Evolutionary conservation across 2,797 vertebrate species (phyloP).

Genomic region (Antrozous pallidus): DNA sequence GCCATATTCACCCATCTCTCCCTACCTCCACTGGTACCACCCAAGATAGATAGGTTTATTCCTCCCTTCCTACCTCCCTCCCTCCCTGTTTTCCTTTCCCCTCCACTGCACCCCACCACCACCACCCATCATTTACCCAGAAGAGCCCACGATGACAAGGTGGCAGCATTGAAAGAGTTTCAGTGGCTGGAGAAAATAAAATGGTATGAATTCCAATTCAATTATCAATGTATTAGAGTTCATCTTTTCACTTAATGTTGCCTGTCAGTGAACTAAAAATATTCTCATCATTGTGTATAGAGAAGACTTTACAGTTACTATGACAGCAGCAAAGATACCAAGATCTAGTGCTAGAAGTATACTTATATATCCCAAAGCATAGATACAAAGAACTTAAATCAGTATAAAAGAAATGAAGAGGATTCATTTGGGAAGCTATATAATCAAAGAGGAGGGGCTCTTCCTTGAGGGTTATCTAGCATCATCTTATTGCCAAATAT

Average conservation of each 20-base stretch:
- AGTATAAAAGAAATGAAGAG: neutral
- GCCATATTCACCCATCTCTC: neutral
- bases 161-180: slow-evolving; percentile 66
- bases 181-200: slow-evolving; percentile 70
- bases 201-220: slow-evolving; percentile 74
- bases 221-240: slow-evolving; percentile 71
- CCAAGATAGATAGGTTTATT: neutral
- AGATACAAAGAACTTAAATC: neutral
- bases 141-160: slow-evolving; percentile 22
- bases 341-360: neutral
- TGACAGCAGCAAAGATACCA: neutral
- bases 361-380: slow-evolving; percentile 34
- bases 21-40: neutral
- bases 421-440: slow-evolving; percentile 47
- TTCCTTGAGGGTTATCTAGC: neutral
- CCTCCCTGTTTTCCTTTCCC: rapidly evolving
- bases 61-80: neutral
- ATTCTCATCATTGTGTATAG: slow-evolving; percentile 46
- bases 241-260: slow-evolving; percentile 57
- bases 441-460: neutral
- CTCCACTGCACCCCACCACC: too few relatives aligned
- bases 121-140: slow-evolving; percentile 6
- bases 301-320: neutral
- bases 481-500: neutral
- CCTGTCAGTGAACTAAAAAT: slow-evolving; percentile 64